Conservation (phyloP, 2,888 invertebrate genomes). For the Drosophila colorata region DNA sequence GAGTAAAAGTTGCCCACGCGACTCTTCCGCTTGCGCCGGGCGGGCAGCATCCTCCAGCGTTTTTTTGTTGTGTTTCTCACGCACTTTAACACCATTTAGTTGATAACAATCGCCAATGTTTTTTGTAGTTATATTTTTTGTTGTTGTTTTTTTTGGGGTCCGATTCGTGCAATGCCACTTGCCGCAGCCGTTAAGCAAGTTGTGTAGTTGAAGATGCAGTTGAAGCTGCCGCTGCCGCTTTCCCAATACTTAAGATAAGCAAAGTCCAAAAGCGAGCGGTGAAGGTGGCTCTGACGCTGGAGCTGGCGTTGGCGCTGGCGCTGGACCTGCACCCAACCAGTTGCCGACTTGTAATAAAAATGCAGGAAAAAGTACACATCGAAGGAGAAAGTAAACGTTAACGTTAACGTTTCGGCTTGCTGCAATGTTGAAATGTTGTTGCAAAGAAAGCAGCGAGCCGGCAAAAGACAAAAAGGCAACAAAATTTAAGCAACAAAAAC, state of each 20-base stretch:
- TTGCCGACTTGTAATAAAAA: constrained; percentile 69
- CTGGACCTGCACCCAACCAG: constrained; percentile 67
- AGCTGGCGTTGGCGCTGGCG: constrained; percentile 16
- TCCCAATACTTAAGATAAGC: constrained; percentile 72
- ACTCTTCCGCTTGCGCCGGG: constrained; percentile 29
- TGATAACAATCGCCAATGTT: constrained; percentile 74
- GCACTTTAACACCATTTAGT: constrained; percentile 81
- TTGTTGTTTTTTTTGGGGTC: constrained; percentile 22
- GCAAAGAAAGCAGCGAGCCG: constrained; percentile 76
- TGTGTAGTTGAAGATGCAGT: constrained; percentile 67
- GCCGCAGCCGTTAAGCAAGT: constrained; percentile 36
- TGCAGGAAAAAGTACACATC: constrained; percentile 79
- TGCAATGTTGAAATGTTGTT: constrained; percentile 75
- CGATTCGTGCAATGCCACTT: constrained; percentile 69
- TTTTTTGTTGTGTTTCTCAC: constrained; percentile 68
- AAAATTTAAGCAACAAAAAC: constrained; percentile 28
- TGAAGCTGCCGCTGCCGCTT: constrained; percentile 49
- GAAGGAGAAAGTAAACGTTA: constrained; percentile 80
- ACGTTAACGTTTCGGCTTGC: constrained; percentile 63
- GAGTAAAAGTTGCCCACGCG: constrained; percentile 71
- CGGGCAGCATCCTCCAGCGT: constrained; percentile 38
- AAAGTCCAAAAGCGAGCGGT: constrained; percentile 74
- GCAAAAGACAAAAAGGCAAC: constrained; percentile 54
- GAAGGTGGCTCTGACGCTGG: constrained; percentile 59
- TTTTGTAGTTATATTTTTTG: constrained; percentile 2